Base-by-base conservation (phyloP, 2,113 vertebrate genomes). In the Thymallus thymallus region DNA sequence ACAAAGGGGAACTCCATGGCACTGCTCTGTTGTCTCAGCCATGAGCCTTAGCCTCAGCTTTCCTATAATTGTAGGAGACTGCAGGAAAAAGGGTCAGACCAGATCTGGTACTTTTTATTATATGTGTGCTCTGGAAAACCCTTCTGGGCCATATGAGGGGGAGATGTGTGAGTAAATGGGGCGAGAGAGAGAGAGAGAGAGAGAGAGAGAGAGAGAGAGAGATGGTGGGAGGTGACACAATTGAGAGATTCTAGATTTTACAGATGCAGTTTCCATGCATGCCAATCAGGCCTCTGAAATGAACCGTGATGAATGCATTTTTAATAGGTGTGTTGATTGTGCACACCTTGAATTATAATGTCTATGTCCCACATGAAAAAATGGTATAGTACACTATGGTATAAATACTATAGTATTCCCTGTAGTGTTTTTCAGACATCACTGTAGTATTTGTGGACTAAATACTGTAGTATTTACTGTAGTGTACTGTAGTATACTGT, bases 81-180 rank as follows among this genome's bases (percentile, higher is more conserved):
- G 76, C 73, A 76, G 80, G 74, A 88, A 60, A n/a, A n/a, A n/a
- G n/a, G n/a, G n/a, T n/a, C n/a, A n/a, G n/a, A n/a, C n/a, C n/a
- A n/a, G n/a, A n/a, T n/a, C n/a, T n/a, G n/a, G n/a, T n/a, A n/a
- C n/a, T n/a, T n/a, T n/a, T 90, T 84, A 85, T 87, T 79, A 84
- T 84, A 80, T 80, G 9, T 41, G 35, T 75, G 74, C 76, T 87
- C 85, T 80, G 90, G 82, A 89, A 88, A 90, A 74, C 84, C 80
- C 86, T 80, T 84, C 74, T 76, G 76, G 75, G 80, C 75, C 74
- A 22, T 48, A 30, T 32, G 48, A 5, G 35, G 30, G 71, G 75
- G 80, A 72, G 71, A n/a, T 72, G n/a, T 64, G 41, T 24, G 61
- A 9, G 29, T 23, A 58, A 41, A 58, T 4, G 58, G 75, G 29